These are phyloP conservation scores for Haliclona indistincta DNA, from an alignment of 37 sponge, comb jelly and placozoan species.

Conservation along the genomic window DNA sequence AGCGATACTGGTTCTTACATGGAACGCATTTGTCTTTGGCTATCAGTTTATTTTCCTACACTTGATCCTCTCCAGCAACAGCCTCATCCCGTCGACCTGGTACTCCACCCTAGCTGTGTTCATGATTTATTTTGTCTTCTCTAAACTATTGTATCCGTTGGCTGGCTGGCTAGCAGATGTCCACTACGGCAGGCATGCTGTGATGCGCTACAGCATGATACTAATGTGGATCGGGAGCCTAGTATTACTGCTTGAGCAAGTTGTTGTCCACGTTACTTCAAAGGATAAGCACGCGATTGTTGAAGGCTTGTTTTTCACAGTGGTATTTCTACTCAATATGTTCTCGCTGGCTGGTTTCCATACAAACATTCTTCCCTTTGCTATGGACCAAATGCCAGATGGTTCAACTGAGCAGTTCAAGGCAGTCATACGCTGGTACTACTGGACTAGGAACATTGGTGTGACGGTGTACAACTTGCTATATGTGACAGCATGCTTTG, in stretches of 20 bases:
- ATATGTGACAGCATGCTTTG: not conserved
- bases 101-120: not conserved
- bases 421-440: conserved; percentile 63
- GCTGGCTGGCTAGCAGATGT: conserved; percentile 67
- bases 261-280: not conserved
- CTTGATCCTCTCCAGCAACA: not conserved
- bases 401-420: conserved; percentile 40
- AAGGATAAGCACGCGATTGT: not conserved
- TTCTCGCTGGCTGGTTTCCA: conserved; percentile 52
- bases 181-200: conserved; percentile 43
- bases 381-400: conserved; percentile 56
- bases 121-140: not conserved
- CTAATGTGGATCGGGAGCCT: conserved; percentile 23
- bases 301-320: conserved; percentile 6
- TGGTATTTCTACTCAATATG: conserved; percentile 29
- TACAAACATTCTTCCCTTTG: conserved; percentile 54
- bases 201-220: conserved; percentile 34
- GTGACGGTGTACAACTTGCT: conserved; percentile 11
- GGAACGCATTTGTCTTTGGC: conserved; percentile 48
- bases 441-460: conserved; percentile 39
- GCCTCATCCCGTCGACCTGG: conserved; percentile 4
- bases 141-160: conserved; percentile 33
- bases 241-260: not conserved
- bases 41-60: conserved; percentile 20
- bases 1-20: conserved; percentile 20